Conservation (phyloP, 2,113 vertebrate species). For the Anarrhichthys ocellatus region DNA sequence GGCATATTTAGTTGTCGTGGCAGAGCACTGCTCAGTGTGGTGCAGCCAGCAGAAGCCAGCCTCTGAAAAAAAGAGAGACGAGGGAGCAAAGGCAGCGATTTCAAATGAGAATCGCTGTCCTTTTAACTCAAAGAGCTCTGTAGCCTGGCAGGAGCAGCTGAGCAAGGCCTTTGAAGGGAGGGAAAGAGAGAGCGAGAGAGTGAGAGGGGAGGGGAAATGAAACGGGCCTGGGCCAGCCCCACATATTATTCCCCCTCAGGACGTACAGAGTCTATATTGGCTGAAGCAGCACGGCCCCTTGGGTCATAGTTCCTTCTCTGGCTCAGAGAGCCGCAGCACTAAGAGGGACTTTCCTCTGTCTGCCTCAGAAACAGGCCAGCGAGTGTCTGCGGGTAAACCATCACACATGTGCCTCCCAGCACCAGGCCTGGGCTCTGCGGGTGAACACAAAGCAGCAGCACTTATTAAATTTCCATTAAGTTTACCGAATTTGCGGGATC, state of each 20-base stretch:
- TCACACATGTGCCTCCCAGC: slow-evolving; percentile 81
- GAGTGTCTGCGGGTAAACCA: slow-evolving; percentile 79
- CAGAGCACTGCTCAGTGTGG: slow-evolving; percentile 79
- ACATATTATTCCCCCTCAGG: slow-evolving; percentile 83
- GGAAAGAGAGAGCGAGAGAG: slow-evolving; percentile 59
- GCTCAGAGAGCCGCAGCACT: slow-evolving; percentile 71
- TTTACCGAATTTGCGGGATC: slow-evolving; percentile 86
- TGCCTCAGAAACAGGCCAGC: slow-evolving; percentile 65
- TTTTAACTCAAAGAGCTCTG: slow-evolving; percentile 87
- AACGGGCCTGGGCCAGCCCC: slow-evolving; percentile 79
- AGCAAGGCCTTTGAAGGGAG: slow-evolving; percentile 82
- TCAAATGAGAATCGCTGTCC: slow-evolving; percentile 83
- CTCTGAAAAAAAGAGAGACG: slow-evolving; percentile 70
- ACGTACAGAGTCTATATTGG: slow-evolving; percentile 81
- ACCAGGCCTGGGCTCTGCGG: slow-evolving; percentile 76
- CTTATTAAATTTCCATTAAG: slow-evolving; percentile 88
- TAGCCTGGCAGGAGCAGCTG: slow-evolving; percentile 82
- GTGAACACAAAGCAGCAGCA: slow-evolving; percentile 81
- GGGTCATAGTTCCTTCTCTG: slow-evolving; percentile 76
- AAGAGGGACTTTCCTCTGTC: slow-evolving; percentile 78
- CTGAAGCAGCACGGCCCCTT: slow-evolving; percentile 78
- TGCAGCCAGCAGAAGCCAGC: slow-evolving; percentile 78
- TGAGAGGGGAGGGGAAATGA: slow-evolving; percentile 76
- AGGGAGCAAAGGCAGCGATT: slow-evolving; percentile 80
- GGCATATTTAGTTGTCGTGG: slow-evolving; percentile 86